phyloP scores from a whole-genome alignment of 2,888 invertebrate species.

The Gymnocheta viridis region DNA sequence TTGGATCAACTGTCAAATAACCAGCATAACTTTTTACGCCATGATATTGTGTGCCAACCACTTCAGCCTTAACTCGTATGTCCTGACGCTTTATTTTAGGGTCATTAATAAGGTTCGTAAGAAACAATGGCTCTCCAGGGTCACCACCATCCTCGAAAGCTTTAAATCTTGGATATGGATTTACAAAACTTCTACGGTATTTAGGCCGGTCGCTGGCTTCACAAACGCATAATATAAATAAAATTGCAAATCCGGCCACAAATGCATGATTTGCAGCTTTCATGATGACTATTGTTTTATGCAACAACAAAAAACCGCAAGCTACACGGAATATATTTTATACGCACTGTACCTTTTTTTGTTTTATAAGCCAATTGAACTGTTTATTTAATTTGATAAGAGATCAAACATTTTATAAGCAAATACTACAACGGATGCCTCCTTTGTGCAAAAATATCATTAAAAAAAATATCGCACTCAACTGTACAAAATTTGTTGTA shows the following conservation, averaged over 20 bases:
- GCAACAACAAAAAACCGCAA: background rate
- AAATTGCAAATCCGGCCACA: slow-evolving; percentile 16
- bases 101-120: slow-evolving; percentile 78
- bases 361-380: background rate
- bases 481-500: too few relatives aligned
- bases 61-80: slow-evolving; percentile 80
- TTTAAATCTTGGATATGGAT: slow-evolving; percentile 80
- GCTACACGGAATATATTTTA: background rate
- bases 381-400: too few relatives aligned
- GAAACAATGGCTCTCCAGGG: slow-evolving; percentile 82
- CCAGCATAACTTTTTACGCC: slow-evolving; percentile 83
- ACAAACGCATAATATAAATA: background rate
- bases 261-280: slow-evolving; percentile 74
- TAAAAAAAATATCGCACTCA: too few relatives aligned
- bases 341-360: background rate
- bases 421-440: too few relatives aligned
- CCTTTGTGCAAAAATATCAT: too few relatives aligned
- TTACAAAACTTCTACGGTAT: slow-evolving; percentile 78
- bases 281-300: slow-evolving; percentile 42
- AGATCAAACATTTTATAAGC: too few relatives aligned
- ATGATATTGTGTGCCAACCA: slow-evolving; percentile 78
- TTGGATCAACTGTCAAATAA: slow-evolving; percentile 91
- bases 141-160: slow-evolving; percentile 77
- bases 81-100: slow-evolving; percentile 80
- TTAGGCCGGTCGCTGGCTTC: slow-evolving; percentile 20